Evolutionary conservation across 1,140 invertebrate genomes (phyloP).

Genomic region (Drosophila kanapiae): DNA sequence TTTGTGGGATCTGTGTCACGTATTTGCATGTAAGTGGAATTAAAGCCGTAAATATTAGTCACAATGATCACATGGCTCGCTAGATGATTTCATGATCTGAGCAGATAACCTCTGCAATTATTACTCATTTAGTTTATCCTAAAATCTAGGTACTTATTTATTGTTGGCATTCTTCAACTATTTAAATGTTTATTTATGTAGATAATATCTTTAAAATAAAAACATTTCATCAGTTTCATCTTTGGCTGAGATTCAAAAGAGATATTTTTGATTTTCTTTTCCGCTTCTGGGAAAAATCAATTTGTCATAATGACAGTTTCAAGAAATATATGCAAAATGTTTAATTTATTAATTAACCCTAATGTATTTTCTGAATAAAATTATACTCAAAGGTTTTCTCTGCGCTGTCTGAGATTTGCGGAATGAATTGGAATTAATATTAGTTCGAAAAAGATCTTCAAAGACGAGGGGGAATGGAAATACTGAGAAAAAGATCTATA

Average conservation of each 20-base stretch:
- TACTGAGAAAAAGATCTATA: neutral
- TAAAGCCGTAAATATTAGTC: slow-evolving; percentile 11
- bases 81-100: slow-evolving; percentile 10
- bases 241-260: neutral
- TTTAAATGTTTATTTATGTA: neutral
- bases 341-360: slow-evolving; percentile 7
- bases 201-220: neutral
- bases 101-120: slow-evolving; percentile 3
- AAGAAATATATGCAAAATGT: slow-evolving; percentile 1
- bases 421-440: neutral
- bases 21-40: slow-evolving; percentile 24
- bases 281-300: slow-evolving; percentile 1
- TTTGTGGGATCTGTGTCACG: slow-evolving; percentile 12
- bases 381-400: neutral
- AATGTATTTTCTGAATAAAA: slow-evolving; percentile 7
- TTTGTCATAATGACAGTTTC: neutral
- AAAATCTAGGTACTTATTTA: neutral
- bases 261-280: neutral
- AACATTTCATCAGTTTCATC: neutral
- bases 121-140: neutral
- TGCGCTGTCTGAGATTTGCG: neutral
- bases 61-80: slow-evolving; percentile 5
- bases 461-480: neutral
- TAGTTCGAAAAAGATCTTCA: neutral
- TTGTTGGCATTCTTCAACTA: neutral